Evolutionary conservation across 2,888 invertebrate species (phyloP).

Genomic region (Zaprionus bogoriensis): DNA sequence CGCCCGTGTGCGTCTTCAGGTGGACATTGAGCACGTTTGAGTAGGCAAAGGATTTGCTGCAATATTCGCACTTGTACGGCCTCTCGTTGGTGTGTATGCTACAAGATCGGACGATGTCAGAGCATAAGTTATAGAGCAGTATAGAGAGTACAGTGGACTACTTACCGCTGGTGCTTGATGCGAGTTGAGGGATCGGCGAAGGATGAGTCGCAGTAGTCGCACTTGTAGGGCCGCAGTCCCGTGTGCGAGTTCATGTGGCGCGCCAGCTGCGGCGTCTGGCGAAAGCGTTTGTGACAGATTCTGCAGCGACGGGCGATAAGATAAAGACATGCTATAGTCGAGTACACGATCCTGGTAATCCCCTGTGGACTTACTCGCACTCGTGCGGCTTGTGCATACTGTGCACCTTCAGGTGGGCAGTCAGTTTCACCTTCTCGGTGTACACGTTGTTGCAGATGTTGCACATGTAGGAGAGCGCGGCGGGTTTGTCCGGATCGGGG

Average conservation of each 20-base stretch:
- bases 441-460: conserved; percentile 79
- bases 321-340: not conserved
- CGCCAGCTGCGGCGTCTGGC: conserved; percentile 78
- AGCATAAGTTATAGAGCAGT: not conserved
- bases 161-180: conserved; percentile 80
- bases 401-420: conserved; percentile 77
- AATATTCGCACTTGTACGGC: conserved; percentile 76
- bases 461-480: conserved; percentile 55
- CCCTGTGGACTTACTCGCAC: conserved; percentile 73
- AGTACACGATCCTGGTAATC: not conserved
- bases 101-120: not conserved
- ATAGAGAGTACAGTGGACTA: not conserved
- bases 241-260: conserved; percentile 80
- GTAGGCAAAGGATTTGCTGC: conserved; percentile 77
- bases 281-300: conserved; percentile 80
- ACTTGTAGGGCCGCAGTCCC: conserved; percentile 80
- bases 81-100: conserved; percentile 81
- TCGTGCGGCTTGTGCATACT: conserved; percentile 76
- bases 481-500: not conserved
- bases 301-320: conserved; percentile 38
- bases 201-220: conserved; percentile 77
- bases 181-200: conserved; percentile 82
- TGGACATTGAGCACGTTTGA: conserved; percentile 80
- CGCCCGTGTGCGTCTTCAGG: conserved; percentile 78
- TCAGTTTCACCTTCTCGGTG: conserved; percentile 72